Evolutionary conservation across 2,113 vertebrate species (phyloP).

Genomic region (Orthochromis malagaraziensis): DNA sequence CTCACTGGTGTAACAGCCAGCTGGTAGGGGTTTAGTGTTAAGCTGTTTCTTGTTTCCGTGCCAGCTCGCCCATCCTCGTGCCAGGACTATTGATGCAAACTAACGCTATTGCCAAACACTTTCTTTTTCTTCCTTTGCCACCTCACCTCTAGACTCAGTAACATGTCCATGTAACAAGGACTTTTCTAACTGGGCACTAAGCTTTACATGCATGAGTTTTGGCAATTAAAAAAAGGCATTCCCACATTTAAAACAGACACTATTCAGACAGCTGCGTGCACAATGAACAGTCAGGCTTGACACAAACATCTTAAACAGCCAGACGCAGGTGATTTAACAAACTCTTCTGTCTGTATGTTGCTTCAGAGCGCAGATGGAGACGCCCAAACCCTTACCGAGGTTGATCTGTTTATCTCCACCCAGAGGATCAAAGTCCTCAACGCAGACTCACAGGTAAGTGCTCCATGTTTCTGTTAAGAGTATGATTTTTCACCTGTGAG

Average conservation of each 20-base stretch:
- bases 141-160: constrained; percentile 28
- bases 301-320: not conserved
- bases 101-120: constrained; percentile 1
- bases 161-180: constrained; percentile 23
- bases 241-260: not conserved
- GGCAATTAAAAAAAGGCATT: not conserved
- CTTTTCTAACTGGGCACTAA: not conserved
- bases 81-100: constrained; percentile 34
- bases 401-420: constrained; percentile 94
- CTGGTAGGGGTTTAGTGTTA: constrained; percentile 47
- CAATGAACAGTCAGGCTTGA: not conserved
- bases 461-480: not conserved
- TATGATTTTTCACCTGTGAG: not conserved
- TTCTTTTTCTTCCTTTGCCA: constrained; percentile 16
- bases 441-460: constrained; percentile 88
- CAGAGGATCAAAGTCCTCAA: constrained; percentile 97
- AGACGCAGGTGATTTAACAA: not conserved
- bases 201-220: constrained; percentile 8
- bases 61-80: constrained; percentile 8
- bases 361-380: constrained; percentile 85
- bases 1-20: constrained; percentile 34
- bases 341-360: not conserved
- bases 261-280: not conserved
- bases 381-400: constrained; percentile 85
- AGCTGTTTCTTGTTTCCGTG: constrained; percentile 8